A percentile compares a stretch with the other conserved stretches of the same genome.
Conservation (phyloP, 2,888 invertebrate genomes). For the Gastrophysa polygoni region DNA sequence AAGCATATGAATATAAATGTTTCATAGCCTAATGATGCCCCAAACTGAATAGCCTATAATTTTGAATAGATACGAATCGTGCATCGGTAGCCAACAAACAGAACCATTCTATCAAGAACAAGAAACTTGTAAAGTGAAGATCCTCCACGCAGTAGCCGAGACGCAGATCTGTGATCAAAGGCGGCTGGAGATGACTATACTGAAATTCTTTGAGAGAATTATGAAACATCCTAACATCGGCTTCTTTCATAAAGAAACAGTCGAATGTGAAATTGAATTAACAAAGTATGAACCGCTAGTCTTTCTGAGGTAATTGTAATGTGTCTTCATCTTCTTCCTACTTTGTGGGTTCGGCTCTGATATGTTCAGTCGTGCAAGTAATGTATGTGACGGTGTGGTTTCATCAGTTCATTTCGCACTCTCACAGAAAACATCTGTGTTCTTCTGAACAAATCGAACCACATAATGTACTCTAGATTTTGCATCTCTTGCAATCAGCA, state of each 20-base stretch:
- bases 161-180: neutral
- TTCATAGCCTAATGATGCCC: slow-evolving; percentile 11
- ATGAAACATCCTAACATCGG: slow-evolving; percentile 9
- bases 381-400: too few relatives aligned
- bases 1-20: slow-evolving; percentile 9
- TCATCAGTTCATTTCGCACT: too few relatives aligned
- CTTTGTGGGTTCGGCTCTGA: neutral
- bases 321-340: neutral
- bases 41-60: slow-evolving; percentile 43
- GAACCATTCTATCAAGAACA: neutral
- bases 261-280: slow-evolving; percentile 20
- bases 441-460: too few relatives aligned
- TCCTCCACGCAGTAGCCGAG: neutral
- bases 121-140: neutral
- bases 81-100: neutral
- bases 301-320: neutral
- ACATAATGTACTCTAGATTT: too few relatives aligned
- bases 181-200: neutral
- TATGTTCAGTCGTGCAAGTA: too few relatives aligned
- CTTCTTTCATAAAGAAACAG: slow-evolving; percentile 17
- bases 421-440: too few relatives aligned
- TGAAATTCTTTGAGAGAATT: neutral
- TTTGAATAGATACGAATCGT: slow-evolving; percentile 39
- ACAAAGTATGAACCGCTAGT: slow-evolving; percentile 6
- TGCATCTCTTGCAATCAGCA: too few relatives aligned